Percentiles rank a stretch among this genome's conserved stretches.
Conservation (phyloP, 1,140 invertebrate genomes). For the Diabrotica virgifera region DNA sequence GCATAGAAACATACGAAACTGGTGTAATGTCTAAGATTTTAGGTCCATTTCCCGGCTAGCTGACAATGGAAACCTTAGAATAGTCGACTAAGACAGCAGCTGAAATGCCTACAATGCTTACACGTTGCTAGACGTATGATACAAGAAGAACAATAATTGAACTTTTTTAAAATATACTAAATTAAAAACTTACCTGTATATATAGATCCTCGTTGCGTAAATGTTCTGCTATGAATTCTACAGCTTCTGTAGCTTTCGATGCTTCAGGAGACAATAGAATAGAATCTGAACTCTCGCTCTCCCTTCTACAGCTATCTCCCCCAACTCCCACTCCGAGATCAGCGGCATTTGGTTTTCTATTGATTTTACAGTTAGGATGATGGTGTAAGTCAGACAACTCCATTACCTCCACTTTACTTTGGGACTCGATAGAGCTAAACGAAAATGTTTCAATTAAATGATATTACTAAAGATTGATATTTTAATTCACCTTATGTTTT, state of each 20-base stretch:
- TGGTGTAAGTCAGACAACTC: constrained; percentile 92
- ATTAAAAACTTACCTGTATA: constrained; percentile 75
- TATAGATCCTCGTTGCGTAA: constrained; percentile 94
- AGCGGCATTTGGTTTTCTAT: constrained; percentile 67
- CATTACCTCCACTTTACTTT: constrained; percentile 87
- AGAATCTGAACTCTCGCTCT: constrained; percentile 88
- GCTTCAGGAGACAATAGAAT: constrained; percentile 88
- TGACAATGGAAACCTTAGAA: no score
- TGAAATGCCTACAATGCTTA: no score
- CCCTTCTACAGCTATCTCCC: constrained; percentile 65
- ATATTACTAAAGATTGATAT: not conserved
- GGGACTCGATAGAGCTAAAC: constrained; percentile 47
- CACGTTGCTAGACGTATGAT: no score
- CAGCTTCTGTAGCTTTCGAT: constrained; percentile 92
- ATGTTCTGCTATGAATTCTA: constrained; percentile 97
- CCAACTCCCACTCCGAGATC: constrained; percentile 55
- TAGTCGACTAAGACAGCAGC: no score
- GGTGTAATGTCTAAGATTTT: no score
- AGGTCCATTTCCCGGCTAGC: no score
- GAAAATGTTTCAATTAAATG: not conserved
- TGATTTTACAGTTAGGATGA: constrained; percentile 94
- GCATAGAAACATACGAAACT: no score
- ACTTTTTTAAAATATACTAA: no score
- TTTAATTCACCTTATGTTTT: constrained; percentile 63
- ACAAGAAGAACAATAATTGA: no score